These are phyloP conservation scores for Chionis minor DNA, from an alignment of 2,113 vertebrate species.

Conservation along the genomic window DNA sequence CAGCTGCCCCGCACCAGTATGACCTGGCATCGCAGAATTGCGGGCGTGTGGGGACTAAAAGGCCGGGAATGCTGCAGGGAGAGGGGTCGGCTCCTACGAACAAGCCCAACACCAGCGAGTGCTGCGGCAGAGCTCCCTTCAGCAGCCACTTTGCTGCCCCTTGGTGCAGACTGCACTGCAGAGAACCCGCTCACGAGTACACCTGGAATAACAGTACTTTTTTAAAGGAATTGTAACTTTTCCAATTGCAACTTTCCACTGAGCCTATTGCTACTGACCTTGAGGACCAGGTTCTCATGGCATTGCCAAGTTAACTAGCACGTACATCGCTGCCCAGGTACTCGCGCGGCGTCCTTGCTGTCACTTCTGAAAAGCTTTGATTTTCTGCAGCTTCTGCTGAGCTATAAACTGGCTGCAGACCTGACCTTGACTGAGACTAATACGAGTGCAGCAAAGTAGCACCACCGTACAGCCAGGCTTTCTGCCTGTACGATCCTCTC, in stretches of 20 bases:
- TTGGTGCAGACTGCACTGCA: fast-evolving
- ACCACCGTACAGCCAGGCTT: background rate
- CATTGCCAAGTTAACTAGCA: background rate
- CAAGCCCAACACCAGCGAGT: too few relatives aligned
- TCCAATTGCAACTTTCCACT: background rate
- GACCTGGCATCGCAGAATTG: fast-evolving
- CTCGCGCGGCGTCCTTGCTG: fast-evolving
- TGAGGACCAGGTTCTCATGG: background rate
- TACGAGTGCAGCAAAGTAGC: fast-evolving
- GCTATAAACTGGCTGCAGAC: background rate
- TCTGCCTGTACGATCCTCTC: background rate
- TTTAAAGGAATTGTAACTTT: background rate
- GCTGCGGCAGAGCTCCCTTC: background rate
- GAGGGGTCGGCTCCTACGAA: fast-evolving
- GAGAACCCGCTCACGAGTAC: background rate
- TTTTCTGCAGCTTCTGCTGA: background rate
- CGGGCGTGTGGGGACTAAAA: fast-evolving
- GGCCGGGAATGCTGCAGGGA: background rate
- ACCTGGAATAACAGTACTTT: background rate
- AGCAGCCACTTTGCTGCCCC: background rate
- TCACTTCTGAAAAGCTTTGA: background rate
- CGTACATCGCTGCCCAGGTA: background rate
- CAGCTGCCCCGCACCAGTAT: too few relatives aligned
- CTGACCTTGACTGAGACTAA: background rate
- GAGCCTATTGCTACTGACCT: background rate